These are phyloP conservation scores for Puma concolor DNA, from an alignment of 2,113 vertebrate genomes.

Conservation along the genomic window DNA sequence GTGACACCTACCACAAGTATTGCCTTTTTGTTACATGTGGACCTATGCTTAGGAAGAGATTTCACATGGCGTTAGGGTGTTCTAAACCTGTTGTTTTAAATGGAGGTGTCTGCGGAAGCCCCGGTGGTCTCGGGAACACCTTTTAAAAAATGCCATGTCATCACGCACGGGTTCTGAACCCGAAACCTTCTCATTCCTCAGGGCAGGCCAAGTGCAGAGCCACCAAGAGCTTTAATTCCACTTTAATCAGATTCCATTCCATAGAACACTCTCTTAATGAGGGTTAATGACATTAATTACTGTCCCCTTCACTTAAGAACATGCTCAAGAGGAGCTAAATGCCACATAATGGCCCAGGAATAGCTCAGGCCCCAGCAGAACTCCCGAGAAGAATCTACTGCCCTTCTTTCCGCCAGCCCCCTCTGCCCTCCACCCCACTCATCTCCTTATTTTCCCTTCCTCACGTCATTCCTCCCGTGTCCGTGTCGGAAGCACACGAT, in stretches of 20 bases:
- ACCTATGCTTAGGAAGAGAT: not conserved
- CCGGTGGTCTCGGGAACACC: not conserved
- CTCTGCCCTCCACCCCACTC: rapidly evolving
- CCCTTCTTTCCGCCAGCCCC: rapidly evolving
- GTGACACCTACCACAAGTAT: rapidly evolving
- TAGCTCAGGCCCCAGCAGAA: not conserved
- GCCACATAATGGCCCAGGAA: not conserved
- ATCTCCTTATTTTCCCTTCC: rapidly evolving
- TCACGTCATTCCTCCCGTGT: rapidly evolving
- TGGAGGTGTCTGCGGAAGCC: too few relatives aligned
- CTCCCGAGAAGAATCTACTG: rapidly evolving
- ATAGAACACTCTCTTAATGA: slow-evolving; percentile 1
- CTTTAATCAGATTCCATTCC: not conserved
- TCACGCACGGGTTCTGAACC: rapidly evolving
- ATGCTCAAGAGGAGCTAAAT: slow-evolving; percentile 24
- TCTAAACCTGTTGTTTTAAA: not conserved
- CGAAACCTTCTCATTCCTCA: not conserved
- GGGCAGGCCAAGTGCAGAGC: not conserved
- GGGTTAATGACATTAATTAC: slow-evolving; percentile 57
- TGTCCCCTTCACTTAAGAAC: slow-evolving; percentile 55
- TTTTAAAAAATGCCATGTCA: rapidly evolving
- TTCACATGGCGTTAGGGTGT: rapidly evolving
- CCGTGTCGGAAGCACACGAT: rapidly evolving
- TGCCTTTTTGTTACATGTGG: rapidly evolving
- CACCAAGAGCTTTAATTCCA: not conserved